A percentile compares a stretch with the other conserved stretches of the same genome.
phyloP scores from a whole-genome alignment of 2,797 vertebrate genomes.

The Molossus alvarezi region DNA sequence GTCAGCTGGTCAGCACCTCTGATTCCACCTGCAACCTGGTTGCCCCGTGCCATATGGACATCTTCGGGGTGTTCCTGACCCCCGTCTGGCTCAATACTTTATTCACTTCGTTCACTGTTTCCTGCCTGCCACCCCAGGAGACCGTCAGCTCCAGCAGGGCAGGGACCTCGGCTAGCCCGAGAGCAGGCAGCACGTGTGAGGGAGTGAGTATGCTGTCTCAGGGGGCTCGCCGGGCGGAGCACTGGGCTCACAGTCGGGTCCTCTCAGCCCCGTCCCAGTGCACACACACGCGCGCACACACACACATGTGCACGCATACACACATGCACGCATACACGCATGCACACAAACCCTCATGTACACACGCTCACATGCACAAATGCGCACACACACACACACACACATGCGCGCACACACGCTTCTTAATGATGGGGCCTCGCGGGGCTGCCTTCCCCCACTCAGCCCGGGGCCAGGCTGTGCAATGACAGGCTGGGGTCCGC shows the following conservation, averaged over 20 bases:
- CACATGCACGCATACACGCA: too few species aligned
- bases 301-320: too few species aligned
- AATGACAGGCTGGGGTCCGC: neutral
- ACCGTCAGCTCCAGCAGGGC: accelerated
- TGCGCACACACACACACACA: too few species aligned
- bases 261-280: too few species aligned
- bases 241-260: neutral
- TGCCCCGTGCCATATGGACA: accelerated
- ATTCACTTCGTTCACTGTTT: accelerated
- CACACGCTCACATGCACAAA: too few species aligned
- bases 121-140: neutral
- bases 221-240: neutral
- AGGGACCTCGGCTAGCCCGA: neutral
- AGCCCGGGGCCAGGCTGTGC: neutral
- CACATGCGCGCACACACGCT: too few species aligned
- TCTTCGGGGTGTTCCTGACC: neutral
- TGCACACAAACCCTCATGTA: too few species aligned
- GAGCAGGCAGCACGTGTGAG: neutral
- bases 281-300: too few species aligned
- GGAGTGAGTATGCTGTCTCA: too few species aligned
- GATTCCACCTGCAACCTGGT: neutral
- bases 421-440: neutral
- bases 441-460: neutral
- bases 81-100: neutral
- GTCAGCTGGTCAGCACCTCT: neutral